A percentile compares a stretch with the other conserved stretches of the same genome.
phyloP scores from a whole-genome alignment of 1,140 invertebrate species.

The Parapsyche elsis region DNA sequence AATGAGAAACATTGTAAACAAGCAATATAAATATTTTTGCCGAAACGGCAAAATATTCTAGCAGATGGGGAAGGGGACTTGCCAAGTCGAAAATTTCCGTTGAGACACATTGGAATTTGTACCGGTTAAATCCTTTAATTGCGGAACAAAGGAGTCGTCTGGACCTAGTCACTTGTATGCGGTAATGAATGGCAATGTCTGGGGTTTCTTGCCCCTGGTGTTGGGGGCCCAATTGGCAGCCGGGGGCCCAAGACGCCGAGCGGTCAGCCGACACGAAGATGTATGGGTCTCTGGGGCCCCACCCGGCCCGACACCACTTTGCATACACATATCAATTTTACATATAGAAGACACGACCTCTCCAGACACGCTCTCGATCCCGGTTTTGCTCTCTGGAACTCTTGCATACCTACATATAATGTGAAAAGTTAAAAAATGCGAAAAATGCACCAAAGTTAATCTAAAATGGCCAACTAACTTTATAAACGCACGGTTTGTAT shows the following conservation, averaged over 20 bases:
- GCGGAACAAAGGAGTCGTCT: neutral
- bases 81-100: neutral
- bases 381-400: no score
- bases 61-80: neutral
- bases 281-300: slow-evolving; percentile 48
- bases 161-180: neutral
- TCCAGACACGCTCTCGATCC: slow-evolving; percentile 1
- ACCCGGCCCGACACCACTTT: slow-evolving; percentile 45
- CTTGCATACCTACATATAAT: neutral
- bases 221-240: slow-evolving; percentile 41
- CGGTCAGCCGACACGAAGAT: slow-evolving; percentile 53
- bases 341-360: slow-evolving; percentile 43
- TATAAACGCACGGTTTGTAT: no score
- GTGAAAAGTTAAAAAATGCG: neutral
- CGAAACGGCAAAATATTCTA: neutral
- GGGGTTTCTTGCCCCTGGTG: neutral
- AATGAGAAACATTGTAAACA: slow-evolving; percentile 57
- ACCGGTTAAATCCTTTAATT: neutral
- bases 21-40: slow-evolving; percentile 56
- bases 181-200: slow-evolving; percentile 24
- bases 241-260: slow-evolving; percentile 50
- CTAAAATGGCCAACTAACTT: no score
- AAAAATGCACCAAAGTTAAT: no score
- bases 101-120: neutral
- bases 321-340: slow-evolving; percentile 53